Evolutionary conservation across 1,140 invertebrate species (phyloP).

Genomic region (Metopolophium dirhodum): DNA sequence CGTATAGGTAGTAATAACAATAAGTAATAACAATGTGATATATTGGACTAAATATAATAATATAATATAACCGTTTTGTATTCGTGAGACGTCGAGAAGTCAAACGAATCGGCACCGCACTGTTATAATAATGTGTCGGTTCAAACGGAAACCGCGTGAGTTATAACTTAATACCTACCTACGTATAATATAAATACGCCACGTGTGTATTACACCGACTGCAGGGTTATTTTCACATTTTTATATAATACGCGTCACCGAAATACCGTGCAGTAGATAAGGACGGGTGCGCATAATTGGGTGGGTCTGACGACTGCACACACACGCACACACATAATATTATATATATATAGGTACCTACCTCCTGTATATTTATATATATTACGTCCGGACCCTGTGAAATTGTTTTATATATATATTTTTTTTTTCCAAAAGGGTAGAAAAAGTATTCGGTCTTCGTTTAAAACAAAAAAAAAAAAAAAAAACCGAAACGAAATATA

Average conservation of each 20-base stretch:
- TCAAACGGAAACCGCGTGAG: background rate
- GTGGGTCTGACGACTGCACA: background rate
- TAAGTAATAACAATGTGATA: background rate
- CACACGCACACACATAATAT: background rate
- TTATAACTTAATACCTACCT: background rate
- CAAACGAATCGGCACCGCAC: background rate
- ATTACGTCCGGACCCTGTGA: background rate
- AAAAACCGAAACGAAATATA: slow-evolving; percentile 2
- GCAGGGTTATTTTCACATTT: background rate
- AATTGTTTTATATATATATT: slow-evolving; percentile 9
- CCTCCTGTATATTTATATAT: too few relatives aligned
- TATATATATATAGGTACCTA: too few relatives aligned
- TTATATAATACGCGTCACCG: background rate
- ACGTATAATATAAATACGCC: background rate
- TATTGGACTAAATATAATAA: background rate
- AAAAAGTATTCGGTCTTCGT: background rate
- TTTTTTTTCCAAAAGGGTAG: slow-evolving; percentile 2
- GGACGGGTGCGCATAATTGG: slow-evolving; percentile 3
- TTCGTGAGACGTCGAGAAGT: background rate
- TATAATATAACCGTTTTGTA: background rate
- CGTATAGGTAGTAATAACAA: background rate
- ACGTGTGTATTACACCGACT: background rate
- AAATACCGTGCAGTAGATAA: background rate
- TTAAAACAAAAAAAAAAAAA: background rate
- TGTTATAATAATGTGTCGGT: background rate